A percentile compares a stretch with the other conserved stretches of the same genome.
These are phyloP conservation scores for Fragariocoptes setiger DNA, from an alignment of 1,140 invertebrate species.

Conservation along the genomic window DNA sequence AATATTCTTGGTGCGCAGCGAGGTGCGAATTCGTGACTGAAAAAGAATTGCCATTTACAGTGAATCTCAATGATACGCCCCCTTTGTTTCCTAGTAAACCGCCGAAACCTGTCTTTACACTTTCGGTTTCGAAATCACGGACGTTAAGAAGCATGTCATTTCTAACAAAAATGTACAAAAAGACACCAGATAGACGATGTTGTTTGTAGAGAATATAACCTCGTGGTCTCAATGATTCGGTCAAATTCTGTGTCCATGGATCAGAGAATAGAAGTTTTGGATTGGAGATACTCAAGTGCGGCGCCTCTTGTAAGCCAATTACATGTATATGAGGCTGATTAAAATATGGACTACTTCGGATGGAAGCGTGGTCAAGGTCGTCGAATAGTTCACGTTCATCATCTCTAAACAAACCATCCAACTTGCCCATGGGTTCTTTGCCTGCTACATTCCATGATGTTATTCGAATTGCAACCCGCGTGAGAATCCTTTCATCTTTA, in stretches of 20 bases:
- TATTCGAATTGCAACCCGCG: no score
- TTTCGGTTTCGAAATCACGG: neutral
- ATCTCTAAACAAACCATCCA: neutral
- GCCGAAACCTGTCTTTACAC: conserved; percentile 34
- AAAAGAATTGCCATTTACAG: conserved; percentile 47
- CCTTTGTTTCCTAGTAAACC: conserved; percentile 82
- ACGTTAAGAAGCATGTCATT: neutral
- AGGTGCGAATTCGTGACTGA: conserved; percentile 62
- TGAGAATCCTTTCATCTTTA: no score
- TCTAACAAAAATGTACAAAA: neutral
- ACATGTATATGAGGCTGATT: neutral
- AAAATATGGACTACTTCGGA: no score
- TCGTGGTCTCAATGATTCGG: neutral
- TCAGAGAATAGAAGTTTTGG: no score
- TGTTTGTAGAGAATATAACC: neutral
- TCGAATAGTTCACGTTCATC: neutral
- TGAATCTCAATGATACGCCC: conserved; percentile 49
- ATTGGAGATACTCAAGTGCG: no score
- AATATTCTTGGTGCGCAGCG: conserved; percentile 46
- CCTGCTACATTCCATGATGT: neutral
- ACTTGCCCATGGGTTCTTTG: neutral
- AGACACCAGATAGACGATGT: neutral
- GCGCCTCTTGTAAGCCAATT: neutral
- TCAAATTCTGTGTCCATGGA: neutral
- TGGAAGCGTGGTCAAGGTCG: no score